phyloP scores from a whole-genome alignment of 23 tunicate genomes.

The Aplidium turbinatum region DNA sequence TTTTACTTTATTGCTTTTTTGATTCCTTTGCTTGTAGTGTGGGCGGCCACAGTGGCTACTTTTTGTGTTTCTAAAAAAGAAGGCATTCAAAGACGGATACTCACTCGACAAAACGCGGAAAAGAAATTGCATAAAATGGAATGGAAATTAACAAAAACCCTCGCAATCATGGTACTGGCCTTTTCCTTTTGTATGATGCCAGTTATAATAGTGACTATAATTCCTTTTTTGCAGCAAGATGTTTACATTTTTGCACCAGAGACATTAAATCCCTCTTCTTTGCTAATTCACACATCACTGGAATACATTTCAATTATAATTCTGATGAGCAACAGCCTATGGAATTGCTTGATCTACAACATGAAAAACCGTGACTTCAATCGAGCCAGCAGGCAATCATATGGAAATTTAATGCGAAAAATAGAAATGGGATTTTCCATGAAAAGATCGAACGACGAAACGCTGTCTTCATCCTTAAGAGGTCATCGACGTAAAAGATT shows the following conservation, averaged over 20 bases:
- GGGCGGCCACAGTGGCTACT: too few relatives aligned
- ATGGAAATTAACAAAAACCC: slow-evolving; percentile 36
- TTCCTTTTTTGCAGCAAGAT: not conserved
- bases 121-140: slow-evolving; percentile 12
- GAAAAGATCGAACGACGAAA: too few relatives aligned
- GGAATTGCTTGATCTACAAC: slow-evolving; percentile 44
- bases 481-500: too few relatives aligned
- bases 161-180: slow-evolving; percentile 52
- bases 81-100: slow-evolving; percentile 1
- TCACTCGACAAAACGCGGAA: slow-evolving; percentile 6
- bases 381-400: too few relatives aligned
- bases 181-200: slow-evolving; percentile 45
- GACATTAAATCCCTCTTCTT: not conserved
- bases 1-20: too few relatives aligned
- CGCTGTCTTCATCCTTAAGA: too few relatives aligned
- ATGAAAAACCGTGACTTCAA: slow-evolving; percentile 14
- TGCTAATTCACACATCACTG: not conserved
- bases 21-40: too few relatives aligned
- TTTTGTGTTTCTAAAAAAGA: too few relatives aligned
- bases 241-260: slow-evolving; percentile 1
- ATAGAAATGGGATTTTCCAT: too few relatives aligned
- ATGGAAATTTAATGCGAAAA: too few relatives aligned
- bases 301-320: slow-evolving; percentile 8
- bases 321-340: slow-evolving; percentile 34
- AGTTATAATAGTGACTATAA: slow-evolving; percentile 1